A percentile compares a stretch with the other conserved stretches of the same genome.
Conservation (phyloP, 2,888 invertebrate genomes). For the Agrilus mali region DNA sequence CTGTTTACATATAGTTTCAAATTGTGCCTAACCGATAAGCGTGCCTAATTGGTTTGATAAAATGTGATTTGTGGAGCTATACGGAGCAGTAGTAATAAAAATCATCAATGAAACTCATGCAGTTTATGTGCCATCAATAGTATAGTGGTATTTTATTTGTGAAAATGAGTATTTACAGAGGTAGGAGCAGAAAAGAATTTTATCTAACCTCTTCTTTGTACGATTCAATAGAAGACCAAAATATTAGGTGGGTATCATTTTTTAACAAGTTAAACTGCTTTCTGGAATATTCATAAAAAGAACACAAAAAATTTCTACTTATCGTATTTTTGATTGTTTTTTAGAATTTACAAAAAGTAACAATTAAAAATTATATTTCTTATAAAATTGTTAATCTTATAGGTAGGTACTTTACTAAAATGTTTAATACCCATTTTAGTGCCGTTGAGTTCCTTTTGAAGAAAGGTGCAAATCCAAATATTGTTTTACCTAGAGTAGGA, state of each 20-base stretch:
- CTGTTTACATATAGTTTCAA: no score
- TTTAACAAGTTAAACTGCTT: neutral
- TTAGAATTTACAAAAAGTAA: neutral
- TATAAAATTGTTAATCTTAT: neutral
- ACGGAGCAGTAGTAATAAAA: no score
- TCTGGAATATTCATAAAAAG: neutral
- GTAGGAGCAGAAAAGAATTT: constrained; percentile 16
- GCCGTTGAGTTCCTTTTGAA: constrained; percentile 36
- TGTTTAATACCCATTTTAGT: constrained; percentile 20
- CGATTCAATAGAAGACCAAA: constrained; percentile 17
- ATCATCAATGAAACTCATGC: no score
- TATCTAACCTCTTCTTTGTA: constrained; percentile 18
- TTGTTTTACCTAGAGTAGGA: constrained; percentile 55
- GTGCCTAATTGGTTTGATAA: no score
- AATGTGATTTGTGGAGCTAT: no score
- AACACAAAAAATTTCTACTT: neutral
- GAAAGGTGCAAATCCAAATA: constrained; percentile 52
- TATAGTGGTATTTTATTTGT: constrained; percentile 1
- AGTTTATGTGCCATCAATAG: no score
- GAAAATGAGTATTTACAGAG: constrained; percentile 20
- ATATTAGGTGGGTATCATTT: constrained; percentile 7
- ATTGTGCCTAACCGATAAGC: no score
- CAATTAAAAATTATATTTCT: no score
- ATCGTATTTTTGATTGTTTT: neutral
- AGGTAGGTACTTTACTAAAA: no score